Evolutionary conservation across 1,140 invertebrate species (phyloP).

Genomic region (Ostrea denselamellosa): DNA sequence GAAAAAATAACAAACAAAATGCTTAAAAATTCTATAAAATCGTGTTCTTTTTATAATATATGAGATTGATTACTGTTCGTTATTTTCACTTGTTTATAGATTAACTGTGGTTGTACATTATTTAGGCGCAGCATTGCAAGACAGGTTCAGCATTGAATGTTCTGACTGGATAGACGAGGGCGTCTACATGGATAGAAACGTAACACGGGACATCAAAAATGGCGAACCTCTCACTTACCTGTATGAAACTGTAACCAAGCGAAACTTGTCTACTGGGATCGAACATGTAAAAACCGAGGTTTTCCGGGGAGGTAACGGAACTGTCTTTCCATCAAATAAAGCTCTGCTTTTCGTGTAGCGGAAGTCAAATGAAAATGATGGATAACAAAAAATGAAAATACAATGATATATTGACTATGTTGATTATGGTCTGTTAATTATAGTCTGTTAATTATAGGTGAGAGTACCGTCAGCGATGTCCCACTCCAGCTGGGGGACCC

Average conservation of each 20-base stretch:
- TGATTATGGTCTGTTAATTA: background rate
- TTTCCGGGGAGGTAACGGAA: conserved; percentile 21
- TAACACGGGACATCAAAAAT: background rate
- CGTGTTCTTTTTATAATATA: too few species aligned
- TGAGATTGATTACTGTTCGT: too few species aligned
- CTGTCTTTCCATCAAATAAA: too few species aligned
- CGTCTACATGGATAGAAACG: background rate
- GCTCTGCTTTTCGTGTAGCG: background rate
- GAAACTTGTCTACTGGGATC: background rate
- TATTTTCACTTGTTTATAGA: background rate
- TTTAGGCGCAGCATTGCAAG: background rate
- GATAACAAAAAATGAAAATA: background rate
- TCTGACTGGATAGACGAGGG: conserved; percentile 23
- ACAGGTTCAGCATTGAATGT: conserved; percentile 18
- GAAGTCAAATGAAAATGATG: background rate
- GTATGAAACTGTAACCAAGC: conserved; percentile 22
- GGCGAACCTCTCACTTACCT: conserved; percentile 21
- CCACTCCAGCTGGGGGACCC: conserved; percentile 12
- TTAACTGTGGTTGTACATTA: background rate
- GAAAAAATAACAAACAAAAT: too few species aligned
- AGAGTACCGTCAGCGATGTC: conserved; percentile 46
- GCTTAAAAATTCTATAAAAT: too few species aligned
- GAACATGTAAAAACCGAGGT: background rate
- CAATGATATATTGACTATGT: background rate
- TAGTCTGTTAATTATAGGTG: conserved; percentile 41